These are phyloP conservation scores for Rhyacophila evoluta DNA, from an alignment of 2,888 invertebrate genomes.

Conservation along the genomic window DNA sequence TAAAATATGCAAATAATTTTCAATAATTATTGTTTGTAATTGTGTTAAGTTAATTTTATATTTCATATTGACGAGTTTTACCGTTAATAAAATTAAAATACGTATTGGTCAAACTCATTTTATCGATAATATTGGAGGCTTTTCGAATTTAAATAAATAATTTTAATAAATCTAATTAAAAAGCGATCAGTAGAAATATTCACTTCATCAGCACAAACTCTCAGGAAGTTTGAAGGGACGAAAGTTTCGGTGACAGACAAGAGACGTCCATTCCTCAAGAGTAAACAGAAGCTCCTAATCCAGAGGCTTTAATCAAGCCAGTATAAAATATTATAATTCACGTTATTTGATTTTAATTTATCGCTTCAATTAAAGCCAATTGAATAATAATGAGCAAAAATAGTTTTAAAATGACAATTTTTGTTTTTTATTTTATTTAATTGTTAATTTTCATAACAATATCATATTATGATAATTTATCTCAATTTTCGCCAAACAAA, in stretches of 20 bases:
- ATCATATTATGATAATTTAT: background rate
- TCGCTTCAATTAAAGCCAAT: too few species aligned
- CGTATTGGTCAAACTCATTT: background rate
- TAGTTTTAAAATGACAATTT: background rate
- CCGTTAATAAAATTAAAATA: background rate
- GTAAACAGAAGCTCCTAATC: background rate
- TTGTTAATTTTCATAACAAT: background rate
- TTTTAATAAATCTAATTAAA: background rate
- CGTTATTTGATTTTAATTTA: too few species aligned
- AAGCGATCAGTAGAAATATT: background rate
- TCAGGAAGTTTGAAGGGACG: background rate
- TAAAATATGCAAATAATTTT: too few species aligned
- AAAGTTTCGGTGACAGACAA: background rate
- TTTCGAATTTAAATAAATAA: background rate
- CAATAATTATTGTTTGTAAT: too few species aligned
- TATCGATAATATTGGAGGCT: background rate
- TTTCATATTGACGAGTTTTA: background rate
- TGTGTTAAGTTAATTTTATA: too few species aligned
- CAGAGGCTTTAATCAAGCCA: too few species aligned
- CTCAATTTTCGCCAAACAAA: too few species aligned
- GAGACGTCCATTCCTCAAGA: background rate
- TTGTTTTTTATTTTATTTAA: background rate
- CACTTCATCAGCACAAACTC: conserved; percentile 6
- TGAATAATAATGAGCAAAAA: too few species aligned
- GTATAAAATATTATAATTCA: too few species aligned